phyloP scores from a whole-genome alignment of 2,113 vertebrate species.

The Otolemur garnettii region DNA sequence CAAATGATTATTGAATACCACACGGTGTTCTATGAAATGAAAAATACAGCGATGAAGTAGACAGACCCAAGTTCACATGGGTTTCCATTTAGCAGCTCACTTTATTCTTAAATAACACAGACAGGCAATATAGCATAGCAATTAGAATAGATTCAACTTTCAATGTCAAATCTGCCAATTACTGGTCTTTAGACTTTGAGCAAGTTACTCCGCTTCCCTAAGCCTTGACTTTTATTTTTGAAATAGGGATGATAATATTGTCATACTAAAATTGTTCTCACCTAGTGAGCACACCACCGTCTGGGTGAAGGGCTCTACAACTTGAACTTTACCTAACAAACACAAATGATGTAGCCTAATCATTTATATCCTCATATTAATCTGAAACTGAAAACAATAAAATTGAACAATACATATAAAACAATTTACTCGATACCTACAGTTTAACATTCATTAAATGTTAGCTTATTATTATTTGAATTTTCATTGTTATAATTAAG shows the following conservation, averaged over 20 bases:
- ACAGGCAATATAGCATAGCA: not conserved
- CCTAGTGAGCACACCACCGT: too few relatives aligned
- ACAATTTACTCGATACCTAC: not conserved
- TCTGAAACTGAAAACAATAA: too few relatives aligned
- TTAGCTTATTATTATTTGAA: constrained; percentile 25
- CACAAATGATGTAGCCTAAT: too few relatives aligned
- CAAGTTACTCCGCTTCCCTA: not conserved
- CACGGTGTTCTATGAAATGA: not conserved
- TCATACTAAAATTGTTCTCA: too few relatives aligned
- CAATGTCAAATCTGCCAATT: not conserved
- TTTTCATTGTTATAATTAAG: constrained; percentile 29
- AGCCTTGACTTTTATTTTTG: not conserved
- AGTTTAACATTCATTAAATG: constrained; percentile 34
- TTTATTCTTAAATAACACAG: constrained; percentile 21
- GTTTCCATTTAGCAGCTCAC: not conserved
- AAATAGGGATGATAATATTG: not conserved
- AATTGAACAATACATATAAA: constrained; percentile 14
- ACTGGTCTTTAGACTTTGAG: not conserved
- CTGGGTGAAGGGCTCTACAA: too few relatives aligned
- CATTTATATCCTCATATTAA: too few relatives aligned
- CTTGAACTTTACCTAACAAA: too few relatives aligned
- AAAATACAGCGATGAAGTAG: not conserved
- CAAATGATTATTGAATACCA: not conserved
- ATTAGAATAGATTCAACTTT: not conserved
- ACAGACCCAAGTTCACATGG: not conserved